Base-by-base conservation (phyloP, 2,797 vertebrate species). In the Sebastes vulpes region DNA sequence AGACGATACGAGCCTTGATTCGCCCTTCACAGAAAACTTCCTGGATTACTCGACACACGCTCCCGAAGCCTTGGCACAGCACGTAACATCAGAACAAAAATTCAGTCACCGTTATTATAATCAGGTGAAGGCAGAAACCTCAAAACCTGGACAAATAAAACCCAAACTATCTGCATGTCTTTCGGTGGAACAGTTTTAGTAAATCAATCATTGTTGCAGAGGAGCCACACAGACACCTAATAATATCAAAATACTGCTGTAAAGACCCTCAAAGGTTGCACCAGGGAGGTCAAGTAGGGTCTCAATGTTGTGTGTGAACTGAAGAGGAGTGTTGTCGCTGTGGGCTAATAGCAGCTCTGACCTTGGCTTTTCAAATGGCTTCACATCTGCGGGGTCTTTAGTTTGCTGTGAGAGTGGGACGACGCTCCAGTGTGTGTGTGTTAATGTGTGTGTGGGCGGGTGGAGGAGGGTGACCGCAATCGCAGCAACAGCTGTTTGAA, bases 321-420 rank as follows among this genome's bases (percentile, higher is more conserved):
- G 53, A 23, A 74, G 64, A 69, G 29, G 64, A 69, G 23, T 7
- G 18, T 6, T n/a, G 20, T 28, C 20, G 48, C 75, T 82, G 63
- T 53, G 31, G 59, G 72, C 72, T 57, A 38, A 57, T 3, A 21
- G 67, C 65, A 31, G 69, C 72, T 74, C 61, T 73, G 79, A 86
- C 80, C 80, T 75, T 35, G 65, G 28, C 53, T 72, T 72, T 65
- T 48, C 16, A 46, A 69, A 72, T 14, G 63, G 50, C 42, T 64
- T 31, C 31, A 73, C 68, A 38, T 65, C 69, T 73, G 58, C 72
- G 20, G 52, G 71, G 73, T 32, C 21, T 65, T 54, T 9, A n/a
- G 52, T 50, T 18, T 28, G 46, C 31, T 3, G 53, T 9, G 20
- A 14, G 28, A 54, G 53, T 29, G 38, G 70, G 58, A 32, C 38